Evolutionary conservation across 2,113 vertebrate genomes (phyloP).

Genomic region (Diadophis punctatus): DNA sequence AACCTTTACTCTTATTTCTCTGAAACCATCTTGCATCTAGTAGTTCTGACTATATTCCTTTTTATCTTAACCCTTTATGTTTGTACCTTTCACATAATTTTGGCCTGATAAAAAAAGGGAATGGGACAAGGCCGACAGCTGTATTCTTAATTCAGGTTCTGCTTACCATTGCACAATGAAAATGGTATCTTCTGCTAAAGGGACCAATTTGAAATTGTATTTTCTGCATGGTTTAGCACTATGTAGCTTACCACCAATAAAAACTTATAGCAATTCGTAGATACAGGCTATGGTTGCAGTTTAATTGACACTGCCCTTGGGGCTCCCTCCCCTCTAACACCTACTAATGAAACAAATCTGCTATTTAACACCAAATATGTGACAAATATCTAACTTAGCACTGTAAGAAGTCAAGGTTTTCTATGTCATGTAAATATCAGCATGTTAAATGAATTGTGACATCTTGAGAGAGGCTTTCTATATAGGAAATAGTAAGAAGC

Average conservation of each 20-base stretch:
- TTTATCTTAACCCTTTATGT: neutral
- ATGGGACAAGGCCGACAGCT: too few relatives aligned
- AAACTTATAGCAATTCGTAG: neutral
- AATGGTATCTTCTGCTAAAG: neutral
- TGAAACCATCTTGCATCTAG: neutral
- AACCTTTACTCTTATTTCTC: neutral
- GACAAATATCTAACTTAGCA: neutral
- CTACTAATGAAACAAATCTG: neutral
- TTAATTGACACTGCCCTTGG: neutral
- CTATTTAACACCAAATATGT: neutral
- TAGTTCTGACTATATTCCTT: neutral
- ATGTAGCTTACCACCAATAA: neutral
- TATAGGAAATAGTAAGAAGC: neutral
- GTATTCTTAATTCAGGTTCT: neutral
- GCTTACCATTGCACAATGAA: neutral
- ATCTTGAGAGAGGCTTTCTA: neutral
- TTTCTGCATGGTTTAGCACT: neutral
- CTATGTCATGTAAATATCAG: neutral
- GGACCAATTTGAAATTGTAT: neutral
- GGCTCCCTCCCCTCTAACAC: neutral
- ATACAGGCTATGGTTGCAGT: neutral
- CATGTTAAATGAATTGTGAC: neutral
- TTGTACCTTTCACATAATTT: neutral
- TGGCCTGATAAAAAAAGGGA: neutral
- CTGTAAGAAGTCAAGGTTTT: neutral